Percentiles rank a stretch among this genome's conserved stretches.
Conservation (phyloP, 2,113 vertebrate species). For the Oryctolagus cuniculus region DNA sequence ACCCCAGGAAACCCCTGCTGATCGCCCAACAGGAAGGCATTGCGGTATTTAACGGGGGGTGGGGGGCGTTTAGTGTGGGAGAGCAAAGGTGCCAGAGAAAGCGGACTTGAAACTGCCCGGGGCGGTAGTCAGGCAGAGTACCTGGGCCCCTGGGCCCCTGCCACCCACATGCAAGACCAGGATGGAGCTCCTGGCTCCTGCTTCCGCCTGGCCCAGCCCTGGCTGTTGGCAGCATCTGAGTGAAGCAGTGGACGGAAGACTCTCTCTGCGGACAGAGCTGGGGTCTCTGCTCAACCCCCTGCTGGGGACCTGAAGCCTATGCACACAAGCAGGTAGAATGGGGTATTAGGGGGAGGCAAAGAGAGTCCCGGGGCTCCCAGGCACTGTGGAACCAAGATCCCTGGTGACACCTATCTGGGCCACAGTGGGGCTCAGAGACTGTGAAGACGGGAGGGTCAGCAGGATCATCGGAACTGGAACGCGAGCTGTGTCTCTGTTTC, state of each 20-base stretch:
- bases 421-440: neutral
- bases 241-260: too few relatives aligned
- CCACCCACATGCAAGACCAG: neutral
- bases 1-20: neutral
- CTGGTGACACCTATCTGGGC: neutral
- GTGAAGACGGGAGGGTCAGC: too few relatives aligned
- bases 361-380: neutral
- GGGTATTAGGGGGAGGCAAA: neutral
- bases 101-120: neutral
- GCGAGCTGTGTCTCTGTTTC: neutral
- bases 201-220: too few relatives aligned
- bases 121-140: too few relatives aligned
- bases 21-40: neutral
- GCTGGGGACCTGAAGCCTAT: neutral
- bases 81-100: neutral
- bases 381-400: neutral
- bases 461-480: neutral
- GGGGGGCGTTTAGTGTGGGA: neutral
- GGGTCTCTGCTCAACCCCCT: neutral
- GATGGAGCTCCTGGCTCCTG: too few relatives aligned
- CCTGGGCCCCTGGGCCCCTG: too few relatives aligned
- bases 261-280: neutral
- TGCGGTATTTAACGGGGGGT: too few relatives aligned
- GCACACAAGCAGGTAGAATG: neutral
- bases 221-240: too few relatives aligned